These are phyloP conservation scores for Lepidostoma basale DNA, from an alignment of 1,140 invertebrate species.

Conservation along the genomic window DNA sequence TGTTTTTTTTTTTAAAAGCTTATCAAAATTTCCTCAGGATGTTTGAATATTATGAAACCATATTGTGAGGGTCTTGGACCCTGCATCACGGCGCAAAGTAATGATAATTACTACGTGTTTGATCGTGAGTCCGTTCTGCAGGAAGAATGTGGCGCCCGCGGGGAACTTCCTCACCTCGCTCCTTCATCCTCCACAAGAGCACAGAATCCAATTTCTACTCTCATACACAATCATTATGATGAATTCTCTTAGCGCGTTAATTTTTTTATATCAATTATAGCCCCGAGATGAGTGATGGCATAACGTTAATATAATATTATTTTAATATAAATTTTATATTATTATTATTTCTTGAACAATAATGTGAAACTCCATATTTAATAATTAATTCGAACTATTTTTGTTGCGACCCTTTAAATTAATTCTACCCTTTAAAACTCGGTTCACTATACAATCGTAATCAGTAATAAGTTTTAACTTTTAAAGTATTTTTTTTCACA, in stretches of 20 bases:
- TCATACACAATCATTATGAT: background rate
- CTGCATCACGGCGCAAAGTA: background rate
- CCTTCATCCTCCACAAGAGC: background rate
- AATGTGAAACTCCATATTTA: too few species aligned
- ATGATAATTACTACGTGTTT: slow-evolving; percentile 37
- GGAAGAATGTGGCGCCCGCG: slow-evolving; percentile 34
- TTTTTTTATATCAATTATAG: background rate
- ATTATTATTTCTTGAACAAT: too few species aligned
- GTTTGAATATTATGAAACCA: background rate
- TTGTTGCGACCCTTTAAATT: too few species aligned
- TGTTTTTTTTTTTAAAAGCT: too few species aligned
- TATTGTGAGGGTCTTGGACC: background rate
- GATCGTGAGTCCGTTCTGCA: slow-evolving; percentile 35
- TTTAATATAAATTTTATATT: background rate
- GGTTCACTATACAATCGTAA: too few species aligned
- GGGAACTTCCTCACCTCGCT: slow-evolving; percentile 16
- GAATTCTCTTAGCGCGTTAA: background rate
- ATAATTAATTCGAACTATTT: too few species aligned
- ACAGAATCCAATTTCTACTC: background rate
- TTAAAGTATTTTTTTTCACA: too few species aligned
- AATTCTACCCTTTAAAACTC: too few species aligned
- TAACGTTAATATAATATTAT: background rate
- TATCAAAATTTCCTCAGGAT: too few species aligned
- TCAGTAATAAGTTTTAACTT: too few species aligned
- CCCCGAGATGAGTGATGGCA: background rate